Base-by-base conservation (phyloP, 1,140 invertebrate species). In the Chironomus tepperi region DNA sequence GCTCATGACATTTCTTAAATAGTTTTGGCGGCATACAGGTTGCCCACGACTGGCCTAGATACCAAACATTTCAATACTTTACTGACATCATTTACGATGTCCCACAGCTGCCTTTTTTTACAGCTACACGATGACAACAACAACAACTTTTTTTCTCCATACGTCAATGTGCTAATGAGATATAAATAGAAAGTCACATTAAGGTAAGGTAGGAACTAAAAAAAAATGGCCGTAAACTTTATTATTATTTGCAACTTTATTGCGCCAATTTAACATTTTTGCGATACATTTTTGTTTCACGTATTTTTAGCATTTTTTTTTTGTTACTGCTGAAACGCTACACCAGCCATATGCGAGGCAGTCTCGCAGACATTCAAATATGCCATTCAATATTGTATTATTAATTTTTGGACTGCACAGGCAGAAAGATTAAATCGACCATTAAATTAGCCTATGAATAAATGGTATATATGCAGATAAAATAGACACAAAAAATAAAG, bases 231-330 rank as follows among this genome's bases (percentile, higher is more conserved):
- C 15, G 47, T 12, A 47, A 15, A 57, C 12, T 57, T 57, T 57
- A 57, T 57, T 57, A 57, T n/a, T 57, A n/a, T 57, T n/a, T n/a
- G n/a, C 47, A 57, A 57, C n/a, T 57, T 57, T 57, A 57, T 57
- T 57, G 12, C n/a, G 47, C 8, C 10, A 57, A 57, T 57, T 57
- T 12, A 5, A 15, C 12, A 57, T 57, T 57, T 57, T 57, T 34
- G 24, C 47, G 12, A n/a, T 57, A 5, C n/a, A n/a, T n/a, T 57
- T 57, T 57, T 57, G 47, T 47, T 47, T 2, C 43, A 57, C 1
- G 15, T 15, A 34, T 47, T 47, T 47, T 47, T n/a, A 57, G 12
- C 47, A 57, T 5, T 34, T 34, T 34, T 34, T n/a, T n/a, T n/a
- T n/a, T n/a, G n/a, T n/a, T n/a, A n/a, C n/a, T n/a, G 5, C 1